Base-by-base conservation (phyloP, 2,888 invertebrate species). In the Toxonevra muliebris region DNA sequence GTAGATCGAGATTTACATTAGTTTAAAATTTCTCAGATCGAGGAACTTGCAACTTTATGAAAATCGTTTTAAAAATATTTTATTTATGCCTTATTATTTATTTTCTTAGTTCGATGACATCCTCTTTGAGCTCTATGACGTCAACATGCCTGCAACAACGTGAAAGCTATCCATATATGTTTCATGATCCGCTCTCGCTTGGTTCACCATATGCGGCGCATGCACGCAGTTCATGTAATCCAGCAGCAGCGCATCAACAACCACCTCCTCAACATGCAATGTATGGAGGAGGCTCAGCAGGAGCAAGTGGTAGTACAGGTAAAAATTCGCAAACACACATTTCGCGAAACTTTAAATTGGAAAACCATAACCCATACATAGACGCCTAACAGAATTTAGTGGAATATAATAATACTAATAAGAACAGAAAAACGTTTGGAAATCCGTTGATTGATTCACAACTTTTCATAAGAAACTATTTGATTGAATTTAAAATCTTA, bases 91-190 rank as follows among this genome's bases (percentile, higher is more conserved):
- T 48, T 17, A 10, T 60, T 12, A 19, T 57, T 63, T 41, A 2
- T 54, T 41, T 7, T 69, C 72, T 30, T 88, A 95, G 95, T 86
- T 92, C 95, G 71, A 95, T 95, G 94, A 90, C 94, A 65, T 89
- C 91, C 71, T 91, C 91, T 75, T 84, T 92, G 81, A 92, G 92
- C 75, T 93, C 93, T 76, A 90, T 93, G 87, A 90, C 90, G 76
- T 91, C 91, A 77, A 94, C 92, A 85, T 95, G 93, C 85, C 90
- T 93, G 77, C 95, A 93, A 85, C 94, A 94, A 86, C 88, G 93
- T 68, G 92, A 93, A 81, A 92, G 92, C 65, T 95, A 95, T 86
- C 94, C 94, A 48, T 95, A 95, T 88, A 95, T 95, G 92, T 95
- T 95, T 86, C 92, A 93, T 77, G 95, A 96, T 86, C 94, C 95